Conservation (phyloP, 2,113 vertebrate genomes). For the Symphodus melops region DNA sequence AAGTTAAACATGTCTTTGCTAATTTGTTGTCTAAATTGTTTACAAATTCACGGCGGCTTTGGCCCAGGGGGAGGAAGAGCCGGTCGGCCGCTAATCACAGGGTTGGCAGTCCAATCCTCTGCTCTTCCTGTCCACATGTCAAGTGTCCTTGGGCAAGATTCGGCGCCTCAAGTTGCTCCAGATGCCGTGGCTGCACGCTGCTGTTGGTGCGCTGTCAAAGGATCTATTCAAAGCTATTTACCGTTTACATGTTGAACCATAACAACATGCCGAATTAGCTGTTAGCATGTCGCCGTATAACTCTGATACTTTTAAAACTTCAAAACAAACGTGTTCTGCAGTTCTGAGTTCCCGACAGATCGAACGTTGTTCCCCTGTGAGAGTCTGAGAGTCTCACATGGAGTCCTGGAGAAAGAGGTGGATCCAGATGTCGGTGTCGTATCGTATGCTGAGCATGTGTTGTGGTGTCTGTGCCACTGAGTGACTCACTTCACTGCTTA, state of each 20-base stretch:
- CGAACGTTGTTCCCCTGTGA: too few relatives aligned
- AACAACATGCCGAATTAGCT: neutral
- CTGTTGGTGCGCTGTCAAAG: too few relatives aligned
- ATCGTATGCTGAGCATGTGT: conserved; percentile 44
- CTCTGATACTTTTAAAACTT: neutral
- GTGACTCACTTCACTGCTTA: conserved; percentile 51
- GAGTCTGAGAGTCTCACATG: neutral
- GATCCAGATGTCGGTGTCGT: neutral
- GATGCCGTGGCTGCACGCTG: neutral
- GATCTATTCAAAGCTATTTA: too few relatives aligned
- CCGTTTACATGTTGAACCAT: neutral
- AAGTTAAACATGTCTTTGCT: neutral
- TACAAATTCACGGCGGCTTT: neutral
- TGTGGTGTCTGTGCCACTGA: conserved; percentile 32
- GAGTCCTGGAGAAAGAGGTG: neutral
- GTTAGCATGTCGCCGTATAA: neutral
- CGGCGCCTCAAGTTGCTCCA: neutral
- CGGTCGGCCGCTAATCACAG: neutral
- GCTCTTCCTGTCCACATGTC: conserved; percentile 1
- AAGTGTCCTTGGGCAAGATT: neutral
- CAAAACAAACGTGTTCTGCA: neutral
- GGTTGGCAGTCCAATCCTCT: neutral
- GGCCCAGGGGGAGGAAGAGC: neutral
- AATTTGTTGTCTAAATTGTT: conserved; percentile 4
- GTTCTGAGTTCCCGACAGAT: too few relatives aligned